phyloP scores from a whole-genome alignment of 64 coral and sea anemone species.

The Montipora capricornis region DNA sequence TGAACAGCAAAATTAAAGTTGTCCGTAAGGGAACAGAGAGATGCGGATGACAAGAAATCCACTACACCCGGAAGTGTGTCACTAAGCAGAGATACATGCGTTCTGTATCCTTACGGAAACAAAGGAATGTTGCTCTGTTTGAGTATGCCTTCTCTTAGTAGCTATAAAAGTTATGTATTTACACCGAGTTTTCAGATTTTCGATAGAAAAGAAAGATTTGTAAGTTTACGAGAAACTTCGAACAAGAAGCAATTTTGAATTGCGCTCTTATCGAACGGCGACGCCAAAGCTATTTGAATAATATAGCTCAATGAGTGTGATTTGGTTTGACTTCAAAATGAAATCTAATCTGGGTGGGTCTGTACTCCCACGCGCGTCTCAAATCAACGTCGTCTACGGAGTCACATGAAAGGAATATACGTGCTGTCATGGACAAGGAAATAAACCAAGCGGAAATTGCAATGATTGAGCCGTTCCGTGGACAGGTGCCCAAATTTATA shows the following conservation, averaged over 20 bases:
- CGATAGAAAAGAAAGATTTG: neutral
- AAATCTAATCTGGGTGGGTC: slow-evolving; percentile 35
- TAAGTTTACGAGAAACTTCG: neutral
- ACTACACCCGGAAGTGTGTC: slow-evolving; percentile 45
- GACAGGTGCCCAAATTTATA: neutral
- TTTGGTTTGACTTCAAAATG: neutral
- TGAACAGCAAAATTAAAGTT: neutral
- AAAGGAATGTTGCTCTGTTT: slow-evolving; percentile 35
- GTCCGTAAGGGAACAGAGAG: slow-evolving; percentile 11
- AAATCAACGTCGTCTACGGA: neutral
- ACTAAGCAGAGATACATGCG: slow-evolving; percentile 18
- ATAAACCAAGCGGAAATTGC: slow-evolving; percentile 30
- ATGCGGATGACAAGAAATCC: slow-evolving; percentile 10
- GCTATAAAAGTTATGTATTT: neutral
- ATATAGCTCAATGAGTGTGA: slow-evolving; percentile 19
- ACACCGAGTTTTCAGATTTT: neutral
- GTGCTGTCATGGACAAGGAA: slow-evolving; percentile 14
- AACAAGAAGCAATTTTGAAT: neutral
- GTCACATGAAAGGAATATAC: slow-evolving; percentile 12
- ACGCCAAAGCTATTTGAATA: neutral
- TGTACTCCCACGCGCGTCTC: slow-evolving; percentile 15
- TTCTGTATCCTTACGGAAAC: slow-evolving; percentile 45
- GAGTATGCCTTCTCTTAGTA: neutral
- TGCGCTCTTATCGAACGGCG: neutral
- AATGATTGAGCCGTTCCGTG: neutral